Conservation (phyloP, 2,797 vertebrate species). For the Lemur catta region DNA sequence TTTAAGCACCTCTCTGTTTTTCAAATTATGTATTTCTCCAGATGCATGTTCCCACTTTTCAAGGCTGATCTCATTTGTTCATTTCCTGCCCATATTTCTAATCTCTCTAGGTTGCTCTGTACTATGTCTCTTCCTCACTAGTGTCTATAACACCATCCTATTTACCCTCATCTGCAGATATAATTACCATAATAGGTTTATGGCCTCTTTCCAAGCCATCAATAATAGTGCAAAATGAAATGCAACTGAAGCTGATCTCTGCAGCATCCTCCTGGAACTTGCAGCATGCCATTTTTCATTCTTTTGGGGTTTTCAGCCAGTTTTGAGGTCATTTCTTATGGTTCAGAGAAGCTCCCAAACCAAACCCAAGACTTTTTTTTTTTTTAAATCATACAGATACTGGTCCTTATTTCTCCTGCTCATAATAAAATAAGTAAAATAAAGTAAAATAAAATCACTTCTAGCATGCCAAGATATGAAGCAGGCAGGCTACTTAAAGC, state of each 20-base stretch:
- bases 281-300: background rate
- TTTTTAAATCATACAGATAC: slow-evolving; percentile 15
- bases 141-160: background rate
- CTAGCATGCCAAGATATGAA: background rate
- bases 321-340: background rate
- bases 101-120: slow-evolving; percentile 16
- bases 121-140: background rate
- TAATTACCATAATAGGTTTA: slow-evolving; percentile 62
- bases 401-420: slow-evolving; percentile 23
- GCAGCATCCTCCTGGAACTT: slow-evolving; percentile 1
- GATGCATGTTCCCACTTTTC: slow-evolving; percentile 50
- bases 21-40: slow-evolving; percentile 62
- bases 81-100: slow-evolving; percentile 63
- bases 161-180: slow-evolving; percentile 59
- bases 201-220: slow-evolving; percentile 62
- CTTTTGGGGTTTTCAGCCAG: background rate
- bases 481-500: background rate
- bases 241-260: background rate
- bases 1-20: slow-evolving; percentile 33
- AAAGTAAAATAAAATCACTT: slow-evolving; percentile 1
- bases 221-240: slow-evolving; percentile 48
- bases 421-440: slow-evolving; percentile 20
- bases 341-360: background rate
- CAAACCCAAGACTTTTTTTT: background rate
- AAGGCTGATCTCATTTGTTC: slow-evolving; percentile 69